These are phyloP conservation scores for Trichomycterus rosablanca DNA, from an alignment of 2,113 vertebrate species.

Conservation along the genomic window DNA sequence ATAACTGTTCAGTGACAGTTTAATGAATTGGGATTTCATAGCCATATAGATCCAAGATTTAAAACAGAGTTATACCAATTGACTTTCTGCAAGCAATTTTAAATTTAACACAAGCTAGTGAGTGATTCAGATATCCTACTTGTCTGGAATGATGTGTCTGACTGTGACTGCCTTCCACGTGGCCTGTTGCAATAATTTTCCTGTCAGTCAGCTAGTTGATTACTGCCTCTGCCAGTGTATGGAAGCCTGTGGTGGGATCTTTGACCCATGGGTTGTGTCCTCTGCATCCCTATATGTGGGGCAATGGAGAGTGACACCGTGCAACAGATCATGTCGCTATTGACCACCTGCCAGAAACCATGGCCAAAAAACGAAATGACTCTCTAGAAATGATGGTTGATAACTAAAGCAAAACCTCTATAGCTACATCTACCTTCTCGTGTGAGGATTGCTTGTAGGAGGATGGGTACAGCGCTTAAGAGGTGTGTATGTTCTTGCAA, in stretches of 20 bases:
- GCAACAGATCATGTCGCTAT: conserved; percentile 39
- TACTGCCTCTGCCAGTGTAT: conserved; percentile 63
- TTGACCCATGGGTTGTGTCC: conserved; percentile 59
- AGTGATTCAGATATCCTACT: not conserved
- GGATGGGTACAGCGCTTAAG: conserved; percentile 17
- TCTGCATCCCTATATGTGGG: conserved; percentile 40
- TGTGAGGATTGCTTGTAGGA: conserved; percentile 10
- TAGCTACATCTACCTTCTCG: too few relatives aligned
- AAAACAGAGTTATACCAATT: too few relatives aligned
- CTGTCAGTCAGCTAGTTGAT: conserved; percentile 76
- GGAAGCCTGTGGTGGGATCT: conserved; percentile 69
- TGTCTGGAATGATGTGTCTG: conserved; percentile 26
- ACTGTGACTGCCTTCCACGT: conserved; percentile 31
- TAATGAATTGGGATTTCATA: too few relatives aligned
- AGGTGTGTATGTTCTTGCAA: conserved; percentile 28
- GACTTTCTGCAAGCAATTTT: too few relatives aligned
- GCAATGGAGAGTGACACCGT: conserved; percentile 35
- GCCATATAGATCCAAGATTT: too few relatives aligned
- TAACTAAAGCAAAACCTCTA: conserved; percentile 14
- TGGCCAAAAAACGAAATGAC: conserved; percentile 9
- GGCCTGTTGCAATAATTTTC: conserved; percentile 57
- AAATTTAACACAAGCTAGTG: not conserved
- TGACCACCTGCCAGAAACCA: conserved; percentile 56
- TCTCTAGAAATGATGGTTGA: not conserved
- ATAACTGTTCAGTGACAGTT: too few relatives aligned